Evolutionary conservation across 2,797 vertebrate genomes (phyloP), one percentile per base, ranked within the genome.

Genomic region (Melanotaenia maccullochi): DNA sequence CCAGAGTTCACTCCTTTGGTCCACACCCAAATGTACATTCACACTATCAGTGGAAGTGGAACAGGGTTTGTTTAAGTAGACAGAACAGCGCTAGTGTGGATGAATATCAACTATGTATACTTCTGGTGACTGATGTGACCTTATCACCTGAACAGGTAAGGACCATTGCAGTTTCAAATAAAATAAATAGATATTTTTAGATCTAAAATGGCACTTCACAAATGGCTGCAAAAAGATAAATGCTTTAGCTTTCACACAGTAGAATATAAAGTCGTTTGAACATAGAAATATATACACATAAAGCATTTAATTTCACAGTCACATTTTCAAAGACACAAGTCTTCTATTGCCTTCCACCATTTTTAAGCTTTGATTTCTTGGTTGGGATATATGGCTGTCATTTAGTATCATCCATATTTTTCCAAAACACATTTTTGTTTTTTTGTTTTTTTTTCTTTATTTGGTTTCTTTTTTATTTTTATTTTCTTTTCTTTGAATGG

Each of bases 231-330:
- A 32, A 32, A 32, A 32, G 32, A 32, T 32, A 5, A 32, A 32
- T 32, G 32, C 6, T 32, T 32, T 32, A 32, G 32, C 32, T 32
- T 32, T 36, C 9, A 9, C 20, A 58, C 7, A 12, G 30, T 59
- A 22, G 33, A 62, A 55, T 77, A 36, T 20, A 59, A 73, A 47
- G 58, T 64, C 75, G 81, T 71, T 47, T 1, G 25, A 79, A 68
- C 75, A 52, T 65, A 8, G 5, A 33, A 33, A 60, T 77, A 66
- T 66, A 84, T 82, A 85, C 85, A 78, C 56, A 85, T 87, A 75
- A 85, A 68, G 52, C 60, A 65, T 77, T 87, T 67, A 55, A 76
- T 51, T 68, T 65, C 13, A 66, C 18, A 60, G 51, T 59, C 49
- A 65, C 32, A 32, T 32, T 32, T 32, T 32, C 32, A 32, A 32